Conservation (phyloP, 2,113 vertebrate genomes). For the Laticauda laticaudata region DNA sequence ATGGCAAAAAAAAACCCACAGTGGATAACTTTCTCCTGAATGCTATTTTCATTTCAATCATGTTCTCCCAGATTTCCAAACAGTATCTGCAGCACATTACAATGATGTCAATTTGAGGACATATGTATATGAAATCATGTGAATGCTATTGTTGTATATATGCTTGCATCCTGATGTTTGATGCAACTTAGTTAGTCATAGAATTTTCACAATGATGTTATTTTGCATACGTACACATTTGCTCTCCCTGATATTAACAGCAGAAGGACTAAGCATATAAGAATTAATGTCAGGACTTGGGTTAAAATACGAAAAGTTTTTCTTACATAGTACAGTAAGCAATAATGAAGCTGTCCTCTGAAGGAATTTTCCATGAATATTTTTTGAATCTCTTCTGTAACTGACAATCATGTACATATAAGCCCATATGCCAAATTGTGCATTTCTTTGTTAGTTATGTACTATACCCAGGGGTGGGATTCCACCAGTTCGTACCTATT, state of each 20-base stretch:
- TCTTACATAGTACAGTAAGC: not conserved
- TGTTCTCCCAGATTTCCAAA: not conserved
- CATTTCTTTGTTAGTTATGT: not conserved
- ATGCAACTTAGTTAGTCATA: not conserved
- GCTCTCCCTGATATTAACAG: not conserved
- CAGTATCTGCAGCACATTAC: not conserved
- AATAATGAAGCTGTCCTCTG: not conserved
- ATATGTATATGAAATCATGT: not conserved
- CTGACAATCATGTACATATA: not conserved
- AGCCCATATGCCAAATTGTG: not conserved
- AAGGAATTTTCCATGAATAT: not conserved
- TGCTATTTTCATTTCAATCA: not conserved
- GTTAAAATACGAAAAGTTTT: not conserved
- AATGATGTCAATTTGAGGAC: not conserved
- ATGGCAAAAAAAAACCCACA: not conserved
- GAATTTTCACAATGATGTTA: not conserved
- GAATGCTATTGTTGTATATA: not conserved
- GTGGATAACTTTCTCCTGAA: not conserved
- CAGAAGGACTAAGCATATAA: not conserved
- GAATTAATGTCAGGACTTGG: not conserved
- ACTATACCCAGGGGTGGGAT: too few relatives aligned
- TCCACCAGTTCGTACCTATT: too few relatives aligned
- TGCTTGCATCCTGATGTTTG: not conserved
- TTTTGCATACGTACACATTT: not conserved
- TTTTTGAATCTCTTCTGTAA: too few relatives aligned